phyloP scores from a whole-genome alignment of 2,797 vertebrate genomes.

The Gallirallus australis region DNA sequence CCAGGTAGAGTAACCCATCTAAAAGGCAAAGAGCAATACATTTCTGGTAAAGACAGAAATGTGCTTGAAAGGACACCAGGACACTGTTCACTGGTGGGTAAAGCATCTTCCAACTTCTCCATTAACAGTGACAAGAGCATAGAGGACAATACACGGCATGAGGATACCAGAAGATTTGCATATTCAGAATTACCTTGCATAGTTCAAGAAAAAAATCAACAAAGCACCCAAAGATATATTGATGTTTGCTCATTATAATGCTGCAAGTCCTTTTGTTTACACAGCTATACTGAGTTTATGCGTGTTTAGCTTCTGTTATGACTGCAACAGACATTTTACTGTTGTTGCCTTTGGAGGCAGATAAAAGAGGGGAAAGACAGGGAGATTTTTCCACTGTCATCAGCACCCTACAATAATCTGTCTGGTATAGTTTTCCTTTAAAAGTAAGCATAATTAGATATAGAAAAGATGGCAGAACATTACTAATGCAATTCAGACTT shows the following conservation, averaged over 20 bases:
- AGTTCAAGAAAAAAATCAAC: background rate
- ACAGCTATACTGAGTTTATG: background rate
- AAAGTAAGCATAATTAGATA: background rate
- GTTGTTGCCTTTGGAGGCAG: background rate
- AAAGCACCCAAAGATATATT: background rate
- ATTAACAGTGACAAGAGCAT: background rate
- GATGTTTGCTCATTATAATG: background rate
- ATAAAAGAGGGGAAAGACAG: background rate
- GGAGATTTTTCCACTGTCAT: background rate
- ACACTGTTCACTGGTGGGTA: background rate
- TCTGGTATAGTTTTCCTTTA: background rate
- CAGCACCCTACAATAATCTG: background rate
- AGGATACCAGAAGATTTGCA: background rate
- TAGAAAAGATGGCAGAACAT: background rate
- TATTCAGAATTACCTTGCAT: background rate
- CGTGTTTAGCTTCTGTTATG: slow-evolving; percentile 13
- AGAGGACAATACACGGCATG: background rate
- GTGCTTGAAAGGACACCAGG: background rate
- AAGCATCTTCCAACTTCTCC: background rate
- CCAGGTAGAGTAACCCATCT: background rate
- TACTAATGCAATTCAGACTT: background rate
- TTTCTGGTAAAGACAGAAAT: background rate
- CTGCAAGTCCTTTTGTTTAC: background rate
- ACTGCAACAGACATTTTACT: slow-evolving; percentile 1
- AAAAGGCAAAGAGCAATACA: background rate